phyloP scores from a whole-genome alignment of 2,888 invertebrate genomes.

The Gordius sp. region DNA sequence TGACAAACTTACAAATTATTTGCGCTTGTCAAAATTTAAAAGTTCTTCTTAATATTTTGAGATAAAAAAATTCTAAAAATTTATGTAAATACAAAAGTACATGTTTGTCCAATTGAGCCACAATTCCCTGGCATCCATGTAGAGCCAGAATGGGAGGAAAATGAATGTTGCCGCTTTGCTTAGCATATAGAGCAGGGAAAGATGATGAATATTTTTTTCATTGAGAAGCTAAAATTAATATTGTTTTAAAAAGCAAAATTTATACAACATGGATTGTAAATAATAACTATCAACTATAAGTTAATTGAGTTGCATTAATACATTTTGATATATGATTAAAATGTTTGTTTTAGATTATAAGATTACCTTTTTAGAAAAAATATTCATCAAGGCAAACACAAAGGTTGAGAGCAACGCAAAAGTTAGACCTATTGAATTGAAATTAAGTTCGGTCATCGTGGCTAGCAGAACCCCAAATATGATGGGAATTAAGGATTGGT shows the following conservation, averaged over 20 bases:
- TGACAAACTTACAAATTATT: no score
- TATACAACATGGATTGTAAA: neutral
- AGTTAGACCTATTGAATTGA: conserved; percentile 53
- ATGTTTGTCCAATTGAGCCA: conserved; percentile 31
- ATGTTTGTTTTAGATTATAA: neutral
- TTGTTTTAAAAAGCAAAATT: conserved; percentile 19
- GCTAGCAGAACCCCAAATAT: conserved; percentile 67
- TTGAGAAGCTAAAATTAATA: conserved; percentile 41
- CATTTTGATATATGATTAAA: neutral
- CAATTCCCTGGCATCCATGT: conserved; percentile 41
- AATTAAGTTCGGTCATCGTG: conserved; percentile 67
- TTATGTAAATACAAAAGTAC: no score
- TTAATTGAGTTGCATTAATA: no score
- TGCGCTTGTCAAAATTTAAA: no score
- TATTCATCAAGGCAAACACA: conserved; percentile 71
- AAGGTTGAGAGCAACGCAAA: conserved; percentile 64
- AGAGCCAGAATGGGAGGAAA: conserved; percentile 56
- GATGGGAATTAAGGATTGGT: conserved; percentile 58
- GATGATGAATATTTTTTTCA: conserved; percentile 63
- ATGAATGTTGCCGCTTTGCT: conserved; percentile 49
- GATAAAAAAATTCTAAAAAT: no score
- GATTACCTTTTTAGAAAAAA: conserved; percentile 65
- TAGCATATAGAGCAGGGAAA: conserved; percentile 51
- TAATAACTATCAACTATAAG: neutral
- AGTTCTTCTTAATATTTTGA: no score